phyloP scores from a whole-genome alignment of 2,888 invertebrate genomes.

The Anaspis maculata region DNA sequence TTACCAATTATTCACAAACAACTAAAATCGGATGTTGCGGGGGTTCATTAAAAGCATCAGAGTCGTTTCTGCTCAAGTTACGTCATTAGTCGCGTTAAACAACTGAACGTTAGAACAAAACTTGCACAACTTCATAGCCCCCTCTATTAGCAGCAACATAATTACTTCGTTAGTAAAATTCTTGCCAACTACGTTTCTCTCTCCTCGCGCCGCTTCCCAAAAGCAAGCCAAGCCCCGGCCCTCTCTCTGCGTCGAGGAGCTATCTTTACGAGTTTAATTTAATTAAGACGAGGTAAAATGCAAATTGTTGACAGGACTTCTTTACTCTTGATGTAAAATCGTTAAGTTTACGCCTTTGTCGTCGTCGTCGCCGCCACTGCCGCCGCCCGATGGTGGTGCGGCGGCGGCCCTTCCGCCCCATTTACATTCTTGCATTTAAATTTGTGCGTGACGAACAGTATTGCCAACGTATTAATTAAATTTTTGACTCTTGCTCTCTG shows the following conservation, averaged over 20 bases:
- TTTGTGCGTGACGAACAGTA: slow-evolving; percentile 19
- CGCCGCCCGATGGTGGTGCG: too few relatives aligned
- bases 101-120: slow-evolving; percentile 38
- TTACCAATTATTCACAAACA: slow-evolving; percentile 26
- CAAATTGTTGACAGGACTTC: slow-evolving; percentile 36
- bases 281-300: slow-evolving; percentile 39
- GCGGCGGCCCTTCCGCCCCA: slow-evolving; percentile 10
- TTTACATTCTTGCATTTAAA: slow-evolving; percentile 18
- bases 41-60: slow-evolving; percentile 45
- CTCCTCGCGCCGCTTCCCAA: slow-evolving; percentile 12
- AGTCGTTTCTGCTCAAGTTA: slow-evolving; percentile 72
- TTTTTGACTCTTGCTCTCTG: slow-evolving; percentile 5
- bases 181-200: slow-evolving; percentile 37
- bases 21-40: slow-evolving; percentile 23
- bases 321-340: slow-evolving; percentile 30
- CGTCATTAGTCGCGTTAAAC: slow-evolving; percentile 55
- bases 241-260: too few relatives aligned
- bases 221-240: too few relatives aligned
- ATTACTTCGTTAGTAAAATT: slow-evolving; percentile 44
- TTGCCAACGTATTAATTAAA: slow-evolving; percentile 17
- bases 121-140: slow-evolving; percentile 32
- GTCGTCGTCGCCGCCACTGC: slow-evolving; percentile 6
- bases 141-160: slow-evolving; percentile 40
- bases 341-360: slow-evolving; percentile 22
- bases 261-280: slow-evolving; percentile 40